Conservation (phyloP, 2,113 vertebrate species). For the Isurus oxyrinchus region DNA sequence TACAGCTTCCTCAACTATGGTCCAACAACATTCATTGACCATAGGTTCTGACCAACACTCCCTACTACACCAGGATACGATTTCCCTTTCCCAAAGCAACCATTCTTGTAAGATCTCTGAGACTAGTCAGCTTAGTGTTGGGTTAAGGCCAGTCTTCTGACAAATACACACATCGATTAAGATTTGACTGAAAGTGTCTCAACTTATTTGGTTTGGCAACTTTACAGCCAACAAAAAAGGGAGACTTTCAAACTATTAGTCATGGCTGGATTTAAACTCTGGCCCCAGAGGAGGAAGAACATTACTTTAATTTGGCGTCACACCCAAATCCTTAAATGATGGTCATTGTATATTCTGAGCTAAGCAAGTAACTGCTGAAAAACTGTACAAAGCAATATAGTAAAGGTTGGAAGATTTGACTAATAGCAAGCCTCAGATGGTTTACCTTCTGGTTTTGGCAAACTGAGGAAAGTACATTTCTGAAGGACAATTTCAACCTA, state of each 20-base stretch:
- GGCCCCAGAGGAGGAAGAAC: not conserved
- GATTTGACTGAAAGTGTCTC: not conserved
- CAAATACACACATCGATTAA: not conserved
- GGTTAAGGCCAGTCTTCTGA: not conserved
- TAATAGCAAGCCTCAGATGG: not conserved
- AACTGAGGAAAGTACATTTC: not conserved
- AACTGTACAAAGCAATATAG: not conserved
- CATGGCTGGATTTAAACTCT: not conserved
- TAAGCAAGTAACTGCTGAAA: not conserved
- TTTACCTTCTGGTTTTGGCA: not conserved
- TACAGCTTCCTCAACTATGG: not conserved
- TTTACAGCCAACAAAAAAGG: not conserved
- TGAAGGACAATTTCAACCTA: not conserved
- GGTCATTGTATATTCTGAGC: not conserved
- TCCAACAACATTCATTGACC: not conserved
- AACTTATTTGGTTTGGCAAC: not conserved
- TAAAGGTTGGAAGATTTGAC: not conserved
- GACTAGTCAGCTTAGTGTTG: not conserved
- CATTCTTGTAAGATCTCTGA: not conserved
- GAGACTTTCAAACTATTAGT: not conserved
- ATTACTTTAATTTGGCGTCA: not conserved
- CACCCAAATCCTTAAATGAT: not conserved
- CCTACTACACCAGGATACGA: not conserved
- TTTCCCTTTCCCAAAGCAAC: not conserved
- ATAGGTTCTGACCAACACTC: not conserved